Base-by-base conservation (phyloP, 2,797 vertebrate genomes). In the Momotus momota region DNA sequence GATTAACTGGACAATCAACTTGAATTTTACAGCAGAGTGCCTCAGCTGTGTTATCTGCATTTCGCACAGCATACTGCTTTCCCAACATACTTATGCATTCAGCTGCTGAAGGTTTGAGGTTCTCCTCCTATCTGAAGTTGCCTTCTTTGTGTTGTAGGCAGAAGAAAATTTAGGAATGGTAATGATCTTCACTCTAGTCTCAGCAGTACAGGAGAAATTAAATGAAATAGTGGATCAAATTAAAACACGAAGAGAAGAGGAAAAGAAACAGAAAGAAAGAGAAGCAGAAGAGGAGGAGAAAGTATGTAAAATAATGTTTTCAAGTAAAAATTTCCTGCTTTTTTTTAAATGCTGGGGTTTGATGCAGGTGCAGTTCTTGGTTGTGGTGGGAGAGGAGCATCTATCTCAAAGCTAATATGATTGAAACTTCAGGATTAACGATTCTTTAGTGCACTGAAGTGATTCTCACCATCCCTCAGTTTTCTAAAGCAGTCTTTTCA, bases 111-210 rank as follows among this genome's bases (percentile, higher is more conserved):
- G 14, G 5, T n/a, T 84, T 84, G 69, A 49, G 20, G 9, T 70
- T 85, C 58, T 83, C 17, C 48, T 82, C 17, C 48, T 82, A 11
- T 86, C 81, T 94, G 40, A 93, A 33, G 5, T 74, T 94, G 27
- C 31, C 7, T 49, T 88, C 46, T 97, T 92, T 96, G 48, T 92
- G 23, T 96, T 92, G 31, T 92, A 99, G 99, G 98, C 98, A 58
- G 98, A 99, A 93, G 99, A 99, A 95, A 99, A 99, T 96, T 97
- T 99, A 87, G 99, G 99, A 73, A 99, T 99, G 99, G 99, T 99
- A 49, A 99, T 99, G 99, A 99, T 99, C 78, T 99, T 99, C 97
- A 99, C 99, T 31, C 96, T 99, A 94, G 99, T 99, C 55, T 99
- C 99, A 43, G 99, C 99, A 26, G 99, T 99, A 52, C 99, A 99